phyloP scores from a whole-genome alignment of 2,888 invertebrate species.

The Hipparchia semele region DNA sequence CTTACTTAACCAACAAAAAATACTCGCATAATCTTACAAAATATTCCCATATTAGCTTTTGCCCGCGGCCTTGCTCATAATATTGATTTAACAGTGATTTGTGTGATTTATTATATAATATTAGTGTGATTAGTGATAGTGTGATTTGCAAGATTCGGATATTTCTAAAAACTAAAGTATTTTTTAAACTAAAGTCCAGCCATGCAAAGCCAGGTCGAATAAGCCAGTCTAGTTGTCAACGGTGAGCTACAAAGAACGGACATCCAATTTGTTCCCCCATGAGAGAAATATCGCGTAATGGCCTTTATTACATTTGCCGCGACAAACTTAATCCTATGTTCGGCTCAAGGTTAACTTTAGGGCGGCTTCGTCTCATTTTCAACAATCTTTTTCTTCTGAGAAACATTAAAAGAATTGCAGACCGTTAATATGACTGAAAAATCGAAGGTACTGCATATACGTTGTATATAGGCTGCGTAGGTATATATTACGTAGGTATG shows the following conservation, averaged over 20 bases:
- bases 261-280: slow-evolving; percentile 29
- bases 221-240: not conserved
- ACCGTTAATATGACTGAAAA: not conserved
- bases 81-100: too few species aligned
- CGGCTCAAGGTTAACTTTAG: not conserved
- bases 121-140: too few species aligned
- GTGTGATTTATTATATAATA: too few species aligned
- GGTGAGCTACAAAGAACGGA: slow-evolving; percentile 11
- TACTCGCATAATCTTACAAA: too few species aligned
- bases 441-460: too few species aligned
- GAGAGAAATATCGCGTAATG: slow-evolving; percentile 25
- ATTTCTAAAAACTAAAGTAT: too few species aligned
- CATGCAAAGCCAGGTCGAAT: not conserved
- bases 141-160: too few species aligned
- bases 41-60: too few species aligned
- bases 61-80: too few species aligned
- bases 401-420: not conserved
- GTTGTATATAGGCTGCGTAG: too few species aligned
- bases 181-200: not conserved
- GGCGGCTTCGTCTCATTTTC: not conserved
- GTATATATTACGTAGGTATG: too few species aligned
- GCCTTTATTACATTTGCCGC: slow-evolving; percentile 24
- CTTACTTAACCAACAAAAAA: too few species aligned
- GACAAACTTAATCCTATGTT: not conserved
- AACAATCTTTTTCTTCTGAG: not conserved